These are phyloP conservation scores for Corapipo altera DNA, from an alignment of 2,113 vertebrate genomes.

Conservation along the genomic window DNA sequence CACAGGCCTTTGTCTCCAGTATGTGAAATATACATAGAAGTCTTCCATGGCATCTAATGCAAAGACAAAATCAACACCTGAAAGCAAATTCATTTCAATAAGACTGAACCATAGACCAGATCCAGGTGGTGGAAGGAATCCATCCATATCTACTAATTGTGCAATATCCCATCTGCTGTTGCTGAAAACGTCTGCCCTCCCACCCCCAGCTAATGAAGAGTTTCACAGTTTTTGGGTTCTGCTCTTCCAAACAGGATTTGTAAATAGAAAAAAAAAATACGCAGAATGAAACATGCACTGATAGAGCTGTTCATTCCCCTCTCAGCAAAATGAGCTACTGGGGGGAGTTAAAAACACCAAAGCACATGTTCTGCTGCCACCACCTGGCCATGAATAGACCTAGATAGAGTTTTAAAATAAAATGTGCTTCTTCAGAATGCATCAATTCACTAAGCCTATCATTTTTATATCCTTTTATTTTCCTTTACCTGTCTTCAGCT, in stretches of 20 bases:
- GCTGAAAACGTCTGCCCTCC: neutral
- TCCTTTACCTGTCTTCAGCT: neutral
- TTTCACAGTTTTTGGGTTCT: neutral
- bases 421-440: neutral
- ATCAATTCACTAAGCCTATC: neutral
- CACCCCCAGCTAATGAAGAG: neutral
- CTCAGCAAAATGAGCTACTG: neutral
- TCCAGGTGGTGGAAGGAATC: neutral
- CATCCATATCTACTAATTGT: neutral
- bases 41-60: neutral
- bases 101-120: neutral
- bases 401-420: neutral
- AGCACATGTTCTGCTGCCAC: slow-evolving; percentile 19
- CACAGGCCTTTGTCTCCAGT: neutral
- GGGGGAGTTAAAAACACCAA: neutral
- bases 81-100: neutral
- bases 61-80: neutral
- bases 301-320: neutral
- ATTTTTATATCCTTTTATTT: neutral
- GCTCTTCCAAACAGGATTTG: neutral
- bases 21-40: neutral
- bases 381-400: neutral
- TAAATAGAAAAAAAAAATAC: neutral
- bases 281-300: neutral
- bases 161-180: neutral